Base-by-base conservation (phyloP, 2,113 vertebrate genomes). In the Lycocorax pyrrhopterus region DNA sequence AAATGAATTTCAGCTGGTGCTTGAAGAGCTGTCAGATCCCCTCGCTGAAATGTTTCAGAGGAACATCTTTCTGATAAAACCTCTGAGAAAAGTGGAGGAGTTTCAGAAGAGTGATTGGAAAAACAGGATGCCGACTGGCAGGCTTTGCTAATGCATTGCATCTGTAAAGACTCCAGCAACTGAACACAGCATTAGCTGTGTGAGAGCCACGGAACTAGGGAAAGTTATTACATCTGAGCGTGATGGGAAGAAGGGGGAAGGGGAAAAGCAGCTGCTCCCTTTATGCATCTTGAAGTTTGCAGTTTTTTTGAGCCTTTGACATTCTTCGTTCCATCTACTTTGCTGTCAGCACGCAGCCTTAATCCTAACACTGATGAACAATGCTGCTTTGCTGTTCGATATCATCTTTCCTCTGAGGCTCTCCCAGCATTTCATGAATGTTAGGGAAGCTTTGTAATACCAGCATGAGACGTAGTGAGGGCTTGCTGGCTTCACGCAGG, bases 11-110 rank as follows among this genome's bases (percentile, higher is more conserved):
- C 98, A 98, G 97, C 98, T 98, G 98, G 96, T 96, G 97, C 96
- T 97, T 95, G 96, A 97, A 97, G 96, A 95, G 92, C 96, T 98
- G 97, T 98, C 97, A 97, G 94, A 95, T 97, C 94, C 80, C 91
- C 94, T 96, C 17, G 91, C 93, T 97, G 97, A 96, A 95, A 96
- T 96, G 97, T 84, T 97, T 97, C 96, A 96, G 94, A 96, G 87
- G 96, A 97, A 94, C 87, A 96, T 96, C 96, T 96, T 90, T 96
- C 89, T 97, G 98, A 98, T 98, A 98, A 98, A 94, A 96, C 83
- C 96, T 97, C 93, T 98, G 98, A 98, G 98, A 98, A 98, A 98
- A 96, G 94, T 98, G 97, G 97, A 97, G 98, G 98, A 98, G 98
- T 98, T 92, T 97, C 94, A 96, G 95, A 96, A 96, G 96, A 95